Evolutionary conservation across 1,140 invertebrate genomes (phyloP).

Genomic region (Pseudoatta argentina): DNA sequence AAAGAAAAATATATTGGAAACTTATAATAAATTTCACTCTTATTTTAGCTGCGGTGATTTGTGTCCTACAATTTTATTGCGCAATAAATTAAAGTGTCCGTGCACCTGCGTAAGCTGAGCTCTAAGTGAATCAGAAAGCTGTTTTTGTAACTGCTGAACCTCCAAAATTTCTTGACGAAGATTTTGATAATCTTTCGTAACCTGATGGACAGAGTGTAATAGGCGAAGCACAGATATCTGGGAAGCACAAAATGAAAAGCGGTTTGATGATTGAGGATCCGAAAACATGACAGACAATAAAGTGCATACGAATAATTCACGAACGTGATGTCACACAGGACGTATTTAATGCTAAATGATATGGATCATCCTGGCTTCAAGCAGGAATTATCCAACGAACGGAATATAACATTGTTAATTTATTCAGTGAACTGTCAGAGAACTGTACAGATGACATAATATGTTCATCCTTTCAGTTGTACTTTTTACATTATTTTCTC

Average conservation of each 20-base stretch:
- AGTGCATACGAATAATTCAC: conserved; percentile 28
- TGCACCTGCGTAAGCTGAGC: conserved; percentile 84
- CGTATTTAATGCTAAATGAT: conserved; percentile 31
- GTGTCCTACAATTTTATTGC: conserved; percentile 81
- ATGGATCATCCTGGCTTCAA: conserved; percentile 43
- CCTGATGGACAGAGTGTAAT: conserved; percentile 87
- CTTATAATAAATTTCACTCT: conserved; percentile 42
- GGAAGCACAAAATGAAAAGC: conserved; percentile 64
- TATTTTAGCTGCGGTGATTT: conserved; percentile 81
- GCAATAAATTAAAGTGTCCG: conserved; percentile 83
- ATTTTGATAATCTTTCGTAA: conserved; percentile 88
- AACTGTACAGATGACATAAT: conserved; percentile 14
- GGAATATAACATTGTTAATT: conserved; percentile 17
- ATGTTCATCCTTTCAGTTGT: conserved; percentile 13
- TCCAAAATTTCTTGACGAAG: conserved; percentile 88
- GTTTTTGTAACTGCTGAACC: conserved; percentile 88
- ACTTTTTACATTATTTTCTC: not conserved
- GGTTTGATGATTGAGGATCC: conserved; percentile 56
- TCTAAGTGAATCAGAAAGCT: conserved; percentile 87
- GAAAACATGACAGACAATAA: conserved; percentile 36
- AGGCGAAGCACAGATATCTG: conserved; percentile 87
- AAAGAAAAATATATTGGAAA: conserved; percentile 47
- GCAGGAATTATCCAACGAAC: conserved; percentile 39
- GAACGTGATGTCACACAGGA: conserved; percentile 3
- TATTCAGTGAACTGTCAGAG: conserved; percentile 2